Base-by-base conservation (phyloP, 2,113 vertebrate species). In the Dasyurus viverrinus region DNA sequence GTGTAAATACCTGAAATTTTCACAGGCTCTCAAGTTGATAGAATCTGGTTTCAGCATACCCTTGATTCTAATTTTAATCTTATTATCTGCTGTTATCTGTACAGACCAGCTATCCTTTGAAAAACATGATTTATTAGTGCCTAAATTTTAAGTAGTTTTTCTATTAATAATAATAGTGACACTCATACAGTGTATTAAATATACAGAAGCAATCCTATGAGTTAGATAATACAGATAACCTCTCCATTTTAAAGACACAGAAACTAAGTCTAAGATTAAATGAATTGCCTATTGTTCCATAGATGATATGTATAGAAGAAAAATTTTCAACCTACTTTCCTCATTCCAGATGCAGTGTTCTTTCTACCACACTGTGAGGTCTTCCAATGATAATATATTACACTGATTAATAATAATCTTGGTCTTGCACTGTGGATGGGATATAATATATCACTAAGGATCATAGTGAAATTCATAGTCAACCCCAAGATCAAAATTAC, bases 401-500 rank as follows among this genome's bases (percentile, higher is more conserved):
- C 36, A n/a, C 30, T 76, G 36, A 36, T 24, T 55, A 14, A 27
- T 26, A 26, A 30, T 16, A 9, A 2, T 48, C 27, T 52, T 30
- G 55, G 14, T 14, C 0, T 9, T 36, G 8, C 50, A 9, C 2
- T 8, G 46, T 8, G 46, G 3, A 53, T 19, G 12, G 36, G 12
- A 27, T 5, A 26, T 3, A 9, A 5, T 0, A 2, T 5, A 0
- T 2, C 23, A 2, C 53, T 47, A 30, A 0, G 0, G n/a, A 23
- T 9, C 89, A 60, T 7, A 30, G 12, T 3, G 26, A 68, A 22
- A 55, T 1, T 26, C 0, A 46, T 2, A 22, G 11, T 68, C 54
- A 26, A 9, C 0, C 11, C 0, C 16, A 84, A 84, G 6, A 84
- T 84, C 36, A n/a, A 42, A 84, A 42, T 16, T 42, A 7, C 42